A percentile compares a stretch with the other conserved stretches of the same genome.
phyloP scores from a whole-genome alignment of 2,113 vertebrate genomes.

The Hippocampus guttulatus region DNA sequence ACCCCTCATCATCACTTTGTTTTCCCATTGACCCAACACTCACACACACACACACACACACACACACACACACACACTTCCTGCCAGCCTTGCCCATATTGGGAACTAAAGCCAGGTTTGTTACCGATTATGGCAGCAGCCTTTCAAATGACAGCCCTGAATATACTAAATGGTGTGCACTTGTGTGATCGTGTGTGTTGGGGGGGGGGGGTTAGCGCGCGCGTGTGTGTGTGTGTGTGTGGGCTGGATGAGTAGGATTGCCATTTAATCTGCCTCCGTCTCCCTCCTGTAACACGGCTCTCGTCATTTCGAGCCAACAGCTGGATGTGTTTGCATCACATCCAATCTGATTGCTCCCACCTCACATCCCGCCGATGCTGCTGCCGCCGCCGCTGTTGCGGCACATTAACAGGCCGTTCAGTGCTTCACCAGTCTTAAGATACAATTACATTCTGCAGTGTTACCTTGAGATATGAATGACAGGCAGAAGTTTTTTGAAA shows the following conservation, averaged over 20 bases:
- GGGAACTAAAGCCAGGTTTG: slow-evolving; percentile 28
- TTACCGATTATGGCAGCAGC: slow-evolving; percentile 35
- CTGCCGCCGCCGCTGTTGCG: background rate
- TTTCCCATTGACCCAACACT: slow-evolving; percentile 21
- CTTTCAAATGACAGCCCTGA: slow-evolving; percentile 26
- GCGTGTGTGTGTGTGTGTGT: slow-evolving; percentile 51
- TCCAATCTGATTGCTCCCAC: slow-evolving; percentile 1
- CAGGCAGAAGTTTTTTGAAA: too few species aligned
- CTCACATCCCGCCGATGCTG: background rate
- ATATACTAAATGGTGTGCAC: slow-evolving; percentile 30
- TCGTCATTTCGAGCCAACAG: slow-evolving; percentile 50
- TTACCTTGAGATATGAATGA: background rate
- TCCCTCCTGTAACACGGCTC: slow-evolving; percentile 38
- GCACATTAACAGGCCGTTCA: slow-evolving; percentile 1
- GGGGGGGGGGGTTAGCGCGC: slow-evolving; percentile 9
- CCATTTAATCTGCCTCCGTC: slow-evolving; percentile 56
- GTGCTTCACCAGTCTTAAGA: background rate
- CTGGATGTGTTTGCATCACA: slow-evolving; percentile 36
- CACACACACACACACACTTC: background rate
- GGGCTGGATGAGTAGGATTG: slow-evolving; percentile 59
- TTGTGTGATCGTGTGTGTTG: background rate
- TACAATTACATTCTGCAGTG: background rate
- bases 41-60: background rate
- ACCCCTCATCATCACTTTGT: slow-evolving; percentile 7
- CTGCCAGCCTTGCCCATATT: slow-evolving; percentile 39